Conservation (phyloP, 2,888 invertebrate genomes). For the Minunthozetes semirufus region DNA sequence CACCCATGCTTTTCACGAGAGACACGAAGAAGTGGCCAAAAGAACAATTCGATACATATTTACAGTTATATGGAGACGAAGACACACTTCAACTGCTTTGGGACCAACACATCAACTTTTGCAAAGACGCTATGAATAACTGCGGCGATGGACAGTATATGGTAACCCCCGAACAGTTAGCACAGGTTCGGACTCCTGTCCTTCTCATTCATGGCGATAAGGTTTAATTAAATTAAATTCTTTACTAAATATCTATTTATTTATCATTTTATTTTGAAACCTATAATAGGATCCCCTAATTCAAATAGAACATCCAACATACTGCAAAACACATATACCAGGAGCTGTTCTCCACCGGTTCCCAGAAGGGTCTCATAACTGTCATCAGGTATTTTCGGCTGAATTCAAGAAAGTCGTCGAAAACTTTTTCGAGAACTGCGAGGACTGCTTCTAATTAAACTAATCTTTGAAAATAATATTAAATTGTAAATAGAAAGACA, state of each 20-base stretch:
- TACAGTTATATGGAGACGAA: constrained; percentile 11
- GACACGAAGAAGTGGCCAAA: constrained; percentile 24
- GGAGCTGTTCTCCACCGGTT: constrained; percentile 27
- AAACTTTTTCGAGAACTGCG: background rate
- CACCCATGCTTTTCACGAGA: background rate
- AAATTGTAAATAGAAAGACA: no score
- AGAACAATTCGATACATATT: constrained; percentile 4
- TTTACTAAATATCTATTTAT: background rate
- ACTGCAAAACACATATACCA: constrained; percentile 3
- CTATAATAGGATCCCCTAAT: constrained; percentile 30
- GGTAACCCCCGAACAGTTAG: background rate
- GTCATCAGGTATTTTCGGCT: constrained; percentile 18
- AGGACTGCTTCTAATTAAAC: background rate
- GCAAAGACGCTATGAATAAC: constrained; percentile 5
- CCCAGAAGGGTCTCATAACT: constrained; percentile 30
- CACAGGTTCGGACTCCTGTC: constrained; percentile 27
- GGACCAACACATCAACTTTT: constrained; percentile 33
- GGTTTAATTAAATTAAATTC: constrained; percentile 1
- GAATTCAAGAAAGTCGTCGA: constrained; percentile 21
- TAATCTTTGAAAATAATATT: background rate
- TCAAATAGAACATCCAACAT: constrained; percentile 25
- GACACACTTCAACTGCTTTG: constrained; percentile 9
- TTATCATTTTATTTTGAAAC: background rate
- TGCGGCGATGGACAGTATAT: constrained; percentile 13
- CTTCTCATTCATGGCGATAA: constrained; percentile 33